phyloP scores from a whole-genome alignment of 2,113 vertebrate genomes.

The Syngnathus scovelli region DNA sequence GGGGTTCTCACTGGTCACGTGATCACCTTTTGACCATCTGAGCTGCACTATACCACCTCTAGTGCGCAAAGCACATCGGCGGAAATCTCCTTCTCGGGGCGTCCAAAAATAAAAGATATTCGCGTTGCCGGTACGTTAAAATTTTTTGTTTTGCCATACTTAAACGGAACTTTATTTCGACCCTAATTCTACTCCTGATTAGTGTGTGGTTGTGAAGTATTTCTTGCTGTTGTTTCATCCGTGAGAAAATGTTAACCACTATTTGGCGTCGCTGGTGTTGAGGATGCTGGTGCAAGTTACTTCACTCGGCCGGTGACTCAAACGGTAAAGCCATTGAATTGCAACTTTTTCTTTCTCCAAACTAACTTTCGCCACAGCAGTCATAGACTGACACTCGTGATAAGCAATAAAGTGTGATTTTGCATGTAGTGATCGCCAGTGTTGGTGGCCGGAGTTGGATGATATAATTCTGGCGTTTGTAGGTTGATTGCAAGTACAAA shows the following conservation, averaged over 20 bases:
- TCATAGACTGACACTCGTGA: background rate
- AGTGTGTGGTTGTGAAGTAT: background rate
- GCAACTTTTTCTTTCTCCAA: background rate
- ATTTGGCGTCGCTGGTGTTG: conserved; percentile 15
- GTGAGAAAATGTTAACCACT: conserved; percentile 42
- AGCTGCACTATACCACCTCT: background rate
- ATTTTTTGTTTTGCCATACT: conserved; percentile 12
- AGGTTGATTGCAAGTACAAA: background rate
- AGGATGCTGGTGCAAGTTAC: background rate
- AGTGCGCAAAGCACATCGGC: background rate
- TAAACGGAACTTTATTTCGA: fast-evolving
- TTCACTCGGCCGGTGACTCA: background rate
- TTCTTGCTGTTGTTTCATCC: conserved; percentile 4
- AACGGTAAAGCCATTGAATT: conserved; percentile 20
- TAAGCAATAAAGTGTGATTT: background rate
- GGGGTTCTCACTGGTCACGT: conserved; percentile 39
- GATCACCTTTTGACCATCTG: conserved; percentile 18
- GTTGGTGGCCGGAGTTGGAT: background rate
- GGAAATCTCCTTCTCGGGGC: fast-evolving
- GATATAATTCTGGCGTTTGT: background rate
- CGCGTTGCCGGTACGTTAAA: fast-evolving
- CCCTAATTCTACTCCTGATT: fast-evolving
- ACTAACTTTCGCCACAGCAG: conserved; percentile 12
- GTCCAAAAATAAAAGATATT: conserved; percentile 8
- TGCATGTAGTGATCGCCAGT: background rate